Base-by-base conservation (phyloP, 2,888 invertebrate species). In the Eurytoma californica region DNA sequence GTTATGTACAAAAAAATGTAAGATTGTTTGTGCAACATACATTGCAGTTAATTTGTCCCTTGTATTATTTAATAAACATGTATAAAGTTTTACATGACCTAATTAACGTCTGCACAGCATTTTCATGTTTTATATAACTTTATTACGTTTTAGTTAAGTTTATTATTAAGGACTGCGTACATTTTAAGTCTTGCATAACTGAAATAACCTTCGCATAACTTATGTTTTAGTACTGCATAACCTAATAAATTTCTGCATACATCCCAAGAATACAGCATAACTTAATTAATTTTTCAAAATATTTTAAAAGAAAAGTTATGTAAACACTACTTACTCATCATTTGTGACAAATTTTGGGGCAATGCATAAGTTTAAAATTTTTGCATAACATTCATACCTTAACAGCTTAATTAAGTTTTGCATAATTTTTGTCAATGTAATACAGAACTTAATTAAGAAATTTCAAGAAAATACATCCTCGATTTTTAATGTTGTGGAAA, bases 41-140 rank as follows among this genome's bases (percentile, higher is more conserved):
- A 53, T 24, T 60, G 49, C 30, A 75, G 60, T 77, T 77, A 63
- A 57, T 80, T 77, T 76, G 69, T 75, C 60, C 47, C 47, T 49
- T 39, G 39, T 39, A 47, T 20, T 49, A 63, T 73, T 53, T 76
- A 51, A 69, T 80, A 65, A 77, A 67, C 75, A 73, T 72, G 67
- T 72, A 78, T 72, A 77, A 80, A 78, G 75, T 77, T 80, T 77
- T 77, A 78, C 77, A 75, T 80, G 70, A 77, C 73, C 75, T 80
- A 80, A 80, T 77, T 73, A 80, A 57, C 73, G 57, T 77, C 66
- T 75, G 72, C 68, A 73, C 49, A 80, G 69, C 60, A 28, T 77
- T 80, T 80, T 77, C 73, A 69, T 68, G 58, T 77, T 77, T 80
- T 77, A 49, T 80, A 77, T 77, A 69, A 77, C 77, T 78, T 67